Conservation (phyloP, 2,888 invertebrate genomes). For the Patella caerulea region DNA sequence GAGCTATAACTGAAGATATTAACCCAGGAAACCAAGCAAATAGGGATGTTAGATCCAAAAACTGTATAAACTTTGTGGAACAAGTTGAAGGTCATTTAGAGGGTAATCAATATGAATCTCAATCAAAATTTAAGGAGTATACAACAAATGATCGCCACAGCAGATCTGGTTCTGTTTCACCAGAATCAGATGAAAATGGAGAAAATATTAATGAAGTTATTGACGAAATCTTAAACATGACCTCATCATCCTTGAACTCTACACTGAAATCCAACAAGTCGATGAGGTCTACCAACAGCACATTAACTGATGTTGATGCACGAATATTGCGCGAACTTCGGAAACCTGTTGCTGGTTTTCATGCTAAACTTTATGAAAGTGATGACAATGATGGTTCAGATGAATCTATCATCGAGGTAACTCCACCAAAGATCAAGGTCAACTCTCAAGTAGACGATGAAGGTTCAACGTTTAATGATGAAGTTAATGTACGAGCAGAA, state of each 20-base stretch:
- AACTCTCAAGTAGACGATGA: slow-evolving; percentile 55
- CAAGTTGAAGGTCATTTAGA: neutral
- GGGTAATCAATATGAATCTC: neutral
- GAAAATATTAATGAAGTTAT: slow-evolving; percentile 62
- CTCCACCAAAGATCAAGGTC: slow-evolving; percentile 54
- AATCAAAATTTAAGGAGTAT: neutral
- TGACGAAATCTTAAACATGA: slow-evolving; percentile 63
- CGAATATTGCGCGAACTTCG: slow-evolving; percentile 48
- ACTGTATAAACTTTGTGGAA: no score
- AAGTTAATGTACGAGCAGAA: slow-evolving; percentile 53
- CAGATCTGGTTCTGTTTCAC: neutral
- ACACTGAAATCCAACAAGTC: slow-evolving; percentile 42
- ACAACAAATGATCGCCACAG: neutral
- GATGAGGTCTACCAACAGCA: slow-evolving; percentile 44
- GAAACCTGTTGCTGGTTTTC: slow-evolving; percentile 46
- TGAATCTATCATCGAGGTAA: slow-evolving; percentile 42
- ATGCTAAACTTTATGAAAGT: slow-evolving; percentile 40
- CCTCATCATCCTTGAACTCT: slow-evolving; percentile 45
- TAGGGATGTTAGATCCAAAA: neutral
- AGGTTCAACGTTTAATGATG: slow-evolving; percentile 41
- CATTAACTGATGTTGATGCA: slow-evolving; percentile 57
- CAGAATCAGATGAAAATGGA: slow-evolving; percentile 38
- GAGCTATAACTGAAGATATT: slow-evolving; percentile 46
- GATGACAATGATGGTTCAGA: slow-evolving; percentile 22
- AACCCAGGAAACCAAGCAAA: neutral